A percentile compares a stretch with the other conserved stretches of the same genome.
These are phyloP conservation scores for Mylabris sibirica DNA, from an alignment of 2,888 invertebrate genomes.

Conservation along the genomic window DNA sequence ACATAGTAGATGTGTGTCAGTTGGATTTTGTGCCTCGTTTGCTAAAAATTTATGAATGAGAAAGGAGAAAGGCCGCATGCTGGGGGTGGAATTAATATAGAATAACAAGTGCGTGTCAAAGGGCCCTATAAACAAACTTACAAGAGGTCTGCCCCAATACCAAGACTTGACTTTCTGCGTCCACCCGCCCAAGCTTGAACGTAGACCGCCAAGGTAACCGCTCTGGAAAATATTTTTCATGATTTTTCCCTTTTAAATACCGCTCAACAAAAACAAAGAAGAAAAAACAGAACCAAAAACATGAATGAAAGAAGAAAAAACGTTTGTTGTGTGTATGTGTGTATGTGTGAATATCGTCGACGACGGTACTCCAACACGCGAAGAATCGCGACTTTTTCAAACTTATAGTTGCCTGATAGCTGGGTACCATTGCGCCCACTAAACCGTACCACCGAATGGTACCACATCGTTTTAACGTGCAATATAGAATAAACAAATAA, in stretches of 20 bases:
- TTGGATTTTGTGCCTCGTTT: not conserved
- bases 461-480: not conserved
- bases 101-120: constrained; percentile 24
- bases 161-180: constrained; percentile 96
- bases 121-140: constrained; percentile 69
- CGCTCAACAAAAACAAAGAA: not conserved
- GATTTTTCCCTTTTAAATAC: constrained; percentile 18
- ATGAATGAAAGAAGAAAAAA: not conserved
- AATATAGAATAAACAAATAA: not conserved
- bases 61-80: constrained; percentile 47
- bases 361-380: not conserved
- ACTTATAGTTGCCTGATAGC: constrained; percentile 35
- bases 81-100: constrained; percentile 38
- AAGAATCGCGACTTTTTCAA: constrained; percentile 13
- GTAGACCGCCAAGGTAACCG: constrained; percentile 92
- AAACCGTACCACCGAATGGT: constrained; percentile 36
- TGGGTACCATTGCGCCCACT: constrained; percentile 42
- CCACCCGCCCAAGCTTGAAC: constrained; percentile 94
- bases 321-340: not conserved
- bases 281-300: not conserved
- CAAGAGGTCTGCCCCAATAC: constrained; percentile 97
- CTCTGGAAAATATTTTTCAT: constrained; percentile 69
- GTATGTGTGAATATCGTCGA: too few relatives aligned
- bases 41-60: not conserved
- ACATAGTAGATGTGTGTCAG: not conserved